phyloP scores from a whole-genome alignment of 64 coral and sea anemone genomes.

The Orbicella faveolata region DNA sequence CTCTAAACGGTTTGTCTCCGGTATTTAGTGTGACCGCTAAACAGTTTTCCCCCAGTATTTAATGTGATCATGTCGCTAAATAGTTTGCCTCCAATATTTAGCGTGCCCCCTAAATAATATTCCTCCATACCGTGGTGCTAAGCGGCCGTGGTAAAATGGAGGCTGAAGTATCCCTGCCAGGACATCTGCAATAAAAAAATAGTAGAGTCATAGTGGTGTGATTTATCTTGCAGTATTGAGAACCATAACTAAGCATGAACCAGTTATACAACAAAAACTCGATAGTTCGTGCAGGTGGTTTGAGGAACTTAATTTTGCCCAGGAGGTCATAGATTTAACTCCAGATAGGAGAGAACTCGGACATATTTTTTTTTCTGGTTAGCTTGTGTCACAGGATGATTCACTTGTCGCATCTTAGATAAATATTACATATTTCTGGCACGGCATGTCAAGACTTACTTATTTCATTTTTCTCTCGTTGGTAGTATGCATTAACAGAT shows the following conservation, averaged over 20 bases:
- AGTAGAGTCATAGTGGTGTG: not conserved
- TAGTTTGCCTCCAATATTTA: too few relatives aligned
- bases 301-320: too few relatives aligned
- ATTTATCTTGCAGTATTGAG: not conserved
- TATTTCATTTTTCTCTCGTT: slow-evolving; percentile 82
- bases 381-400: too few relatives aligned
- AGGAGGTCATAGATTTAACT: too few relatives aligned
- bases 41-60: not conserved
- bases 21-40: not conserved
- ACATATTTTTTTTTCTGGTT: too few relatives aligned
- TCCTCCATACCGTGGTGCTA: slow-evolving; percentile 64
- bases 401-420: too few relatives aligned
- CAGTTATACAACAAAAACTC: not conserved
- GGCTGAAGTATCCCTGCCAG: slow-evolving; percentile 74
- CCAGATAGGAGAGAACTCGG: too few relatives aligned
- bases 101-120: not conserved
- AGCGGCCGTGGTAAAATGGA: slow-evolving; percentile 73
- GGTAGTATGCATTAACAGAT: slow-evolving; percentile 75
- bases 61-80: too few relatives aligned
- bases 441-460: slow-evolving; percentile 48
- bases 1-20: not conserved
- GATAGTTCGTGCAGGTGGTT: too few relatives aligned
- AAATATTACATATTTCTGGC: too few relatives aligned
- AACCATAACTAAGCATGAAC: not conserved
- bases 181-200: slow-evolving; percentile 46